A percentile compares a stretch with the other conserved stretches of the same genome.
Evolutionary conservation across 2,888 invertebrate species (phyloP).

Genomic region (Junonia oenone): DNA sequence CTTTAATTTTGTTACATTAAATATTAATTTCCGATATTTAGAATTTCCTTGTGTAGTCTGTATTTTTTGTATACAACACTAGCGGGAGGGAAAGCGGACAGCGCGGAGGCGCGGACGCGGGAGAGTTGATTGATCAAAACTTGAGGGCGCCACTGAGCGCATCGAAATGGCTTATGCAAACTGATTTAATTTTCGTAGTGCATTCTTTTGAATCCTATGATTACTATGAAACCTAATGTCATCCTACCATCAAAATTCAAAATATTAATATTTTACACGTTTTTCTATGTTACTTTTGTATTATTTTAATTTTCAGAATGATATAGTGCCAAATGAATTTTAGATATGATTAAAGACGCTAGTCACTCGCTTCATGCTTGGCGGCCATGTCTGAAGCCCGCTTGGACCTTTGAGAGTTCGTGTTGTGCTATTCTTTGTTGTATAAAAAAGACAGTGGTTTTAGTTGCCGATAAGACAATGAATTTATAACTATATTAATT

Average conservation of each 20-base stretch:
- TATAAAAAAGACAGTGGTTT: slow-evolving; percentile 67
- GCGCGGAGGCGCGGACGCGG: slow-evolving; percentile 15
- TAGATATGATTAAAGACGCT: slow-evolving; percentile 64
- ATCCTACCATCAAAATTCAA: slow-evolving; percentile 57
- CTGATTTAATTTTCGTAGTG: slow-evolving; percentile 34
- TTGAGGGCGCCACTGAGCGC: slow-evolving; percentile 29
- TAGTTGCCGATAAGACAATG: slow-evolving; percentile 57
- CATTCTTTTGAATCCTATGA: slow-evolving; percentile 40
- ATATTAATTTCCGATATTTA: too few species aligned
- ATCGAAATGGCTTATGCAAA: slow-evolving; percentile 29
- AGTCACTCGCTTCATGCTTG: slow-evolving; percentile 60
- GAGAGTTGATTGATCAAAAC: slow-evolving; percentile 10
- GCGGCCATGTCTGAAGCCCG: slow-evolving; percentile 80
- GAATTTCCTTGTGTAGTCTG: too few species aligned
- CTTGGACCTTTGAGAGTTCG: slow-evolving; percentile 72
- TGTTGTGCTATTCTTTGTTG: slow-evolving; percentile 76
- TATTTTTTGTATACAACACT: neutral
- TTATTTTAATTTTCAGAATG: slow-evolving; percentile 68
- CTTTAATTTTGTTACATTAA: too few species aligned
- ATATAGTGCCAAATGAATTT: slow-evolving; percentile 52
- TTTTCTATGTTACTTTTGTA: slow-evolving; percentile 57
- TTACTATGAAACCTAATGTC: slow-evolving; percentile 55
- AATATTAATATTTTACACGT: slow-evolving; percentile 56
- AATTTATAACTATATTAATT: slow-evolving; percentile 52
- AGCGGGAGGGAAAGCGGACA: neutral